Conservation (phyloP, 92 coral and sea anemone species). For the Nematostella vectensis region DNA sequence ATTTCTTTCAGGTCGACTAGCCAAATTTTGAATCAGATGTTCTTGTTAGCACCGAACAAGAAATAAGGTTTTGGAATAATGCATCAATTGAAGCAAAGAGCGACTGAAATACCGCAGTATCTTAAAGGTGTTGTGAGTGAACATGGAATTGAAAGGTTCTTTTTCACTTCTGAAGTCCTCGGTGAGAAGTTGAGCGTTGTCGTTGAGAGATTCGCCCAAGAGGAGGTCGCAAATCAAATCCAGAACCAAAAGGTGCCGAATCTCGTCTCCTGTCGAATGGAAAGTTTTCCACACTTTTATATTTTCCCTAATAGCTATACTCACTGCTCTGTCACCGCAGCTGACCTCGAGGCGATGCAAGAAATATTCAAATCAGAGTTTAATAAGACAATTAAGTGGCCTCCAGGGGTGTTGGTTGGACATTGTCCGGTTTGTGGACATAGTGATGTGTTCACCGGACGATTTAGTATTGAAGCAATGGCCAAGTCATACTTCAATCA, state of each 20-base stretch:
- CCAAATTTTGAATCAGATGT: no score
- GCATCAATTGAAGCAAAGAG: no score
- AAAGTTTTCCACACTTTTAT: conserved; percentile 1
- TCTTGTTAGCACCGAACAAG: no score
- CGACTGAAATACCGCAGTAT: no score
- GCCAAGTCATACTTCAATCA: not conserved
- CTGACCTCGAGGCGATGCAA: conserved; percentile 1
- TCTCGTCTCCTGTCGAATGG: not conserved
- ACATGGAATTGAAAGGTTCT: not conserved
- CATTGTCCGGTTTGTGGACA: conserved; percentile 1
- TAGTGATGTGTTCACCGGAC: not conserved
- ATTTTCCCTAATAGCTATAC: conserved; percentile 1
- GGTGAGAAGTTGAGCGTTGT: not conserved
- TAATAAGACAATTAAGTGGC: not conserved
- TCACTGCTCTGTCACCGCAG: not conserved
- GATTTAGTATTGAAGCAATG: conserved; percentile 1
- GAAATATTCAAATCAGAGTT: not conserved
- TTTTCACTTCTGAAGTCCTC: not conserved
- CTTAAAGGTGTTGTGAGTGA: not conserved
- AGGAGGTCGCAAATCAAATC: not conserved
- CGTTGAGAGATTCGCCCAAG: not conserved
- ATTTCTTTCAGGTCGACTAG: no score
- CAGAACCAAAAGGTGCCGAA: not conserved
- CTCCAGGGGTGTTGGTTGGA: not conserved
- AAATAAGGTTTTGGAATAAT: no score